Base-by-base conservation (phyloP, 2,888 invertebrate species). In the Drosophila demipolita region DNA sequence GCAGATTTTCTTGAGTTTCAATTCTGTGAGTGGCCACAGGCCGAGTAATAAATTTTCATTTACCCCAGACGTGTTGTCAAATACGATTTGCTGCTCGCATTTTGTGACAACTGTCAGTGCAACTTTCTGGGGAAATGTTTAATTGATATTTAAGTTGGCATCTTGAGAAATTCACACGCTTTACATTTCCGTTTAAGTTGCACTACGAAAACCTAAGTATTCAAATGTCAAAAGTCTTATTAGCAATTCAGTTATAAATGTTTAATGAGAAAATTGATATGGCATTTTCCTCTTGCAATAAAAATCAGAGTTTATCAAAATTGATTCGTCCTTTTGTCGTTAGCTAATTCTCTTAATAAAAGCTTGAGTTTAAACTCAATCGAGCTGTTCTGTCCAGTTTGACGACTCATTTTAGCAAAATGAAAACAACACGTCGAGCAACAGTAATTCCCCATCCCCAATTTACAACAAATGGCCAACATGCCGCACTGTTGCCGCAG, bases 21-120 rank as follows among this genome's bases (percentile, higher is more conserved):
- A 23, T 5, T 52, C 15, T 9, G 7, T 35, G 29, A 35, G 52
- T 48, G 20, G 42, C 17, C 36, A 40, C 35, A 42, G 48, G 63
- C 53, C 66, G n/a, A 83, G 83, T 52, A 80, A 82, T 86, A 83
- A 86, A 83, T 85, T 79, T 73, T 73, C 68, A 76, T 83, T 83
- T 71, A 38, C 54, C 52, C 49, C 60, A 48, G 57, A 53, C 36
- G n/a, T 58, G 29, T n/a, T 52, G 52, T 20, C 40, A 40, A 45
- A 38, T 63, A 35, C 26, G n/a, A 40, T 40, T 40, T n/a, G 8
- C 7, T 7, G 11, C 11, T 17, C 17, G 5, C 48, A 26, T 9
- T 49, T 50, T 20, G n/a, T 12, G 9, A 11, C 1, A 29, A 17
- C 26, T 26, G 17, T 17, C 36, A 17, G 7, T 17, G 38, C 17